phyloP scores from a whole-genome alignment of 2,113 vertebrate species.

The Rhizomys pruinosus region DNA sequence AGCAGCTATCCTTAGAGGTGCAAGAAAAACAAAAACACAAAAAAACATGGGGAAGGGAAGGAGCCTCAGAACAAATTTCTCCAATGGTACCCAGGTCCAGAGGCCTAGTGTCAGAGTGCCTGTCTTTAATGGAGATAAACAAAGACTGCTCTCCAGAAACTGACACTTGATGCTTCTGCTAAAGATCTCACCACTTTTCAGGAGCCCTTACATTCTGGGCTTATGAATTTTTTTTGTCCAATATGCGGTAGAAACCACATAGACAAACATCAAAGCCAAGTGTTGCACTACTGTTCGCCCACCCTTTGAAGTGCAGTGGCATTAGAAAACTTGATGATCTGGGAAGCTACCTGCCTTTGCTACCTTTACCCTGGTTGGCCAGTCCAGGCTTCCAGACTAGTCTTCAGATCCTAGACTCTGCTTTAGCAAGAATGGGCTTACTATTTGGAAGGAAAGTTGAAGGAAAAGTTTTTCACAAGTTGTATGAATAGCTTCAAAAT shows the following conservation, averaged over 20 bases:
- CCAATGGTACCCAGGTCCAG: not conserved
- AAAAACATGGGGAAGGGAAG: not conserved
- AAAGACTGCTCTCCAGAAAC: not conserved
- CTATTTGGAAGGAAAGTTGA: slow-evolving; percentile 42
- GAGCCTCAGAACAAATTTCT: not conserved
- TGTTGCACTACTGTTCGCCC: not conserved
- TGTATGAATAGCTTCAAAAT: slow-evolving; percentile 21
- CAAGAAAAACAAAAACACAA: slow-evolving; percentile 33
- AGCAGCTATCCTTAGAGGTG: not conserved
- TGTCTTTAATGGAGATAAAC: not conserved
- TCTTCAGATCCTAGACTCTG: slow-evolving; percentile 13
- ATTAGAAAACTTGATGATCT: not conserved
- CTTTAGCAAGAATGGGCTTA: not conserved
- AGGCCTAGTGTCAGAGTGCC: not conserved
- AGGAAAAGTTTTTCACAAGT: slow-evolving; percentile 51
- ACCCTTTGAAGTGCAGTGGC: not conserved
- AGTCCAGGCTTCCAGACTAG: not conserved
- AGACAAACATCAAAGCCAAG: not conserved
- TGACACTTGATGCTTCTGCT: not conserved
- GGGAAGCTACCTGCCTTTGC: not conserved
- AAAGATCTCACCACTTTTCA: not conserved
- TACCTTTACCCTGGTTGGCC: not conserved
- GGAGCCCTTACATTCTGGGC: slow-evolving; percentile 7
- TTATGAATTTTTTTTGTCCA: not conserved
- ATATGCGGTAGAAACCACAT: not conserved